Evolutionary conservation across 2,797 vertebrate genomes (phyloP), one percentile per base, ranked within the genome.

Genomic region (Rhynchonycteris naso): DNA sequence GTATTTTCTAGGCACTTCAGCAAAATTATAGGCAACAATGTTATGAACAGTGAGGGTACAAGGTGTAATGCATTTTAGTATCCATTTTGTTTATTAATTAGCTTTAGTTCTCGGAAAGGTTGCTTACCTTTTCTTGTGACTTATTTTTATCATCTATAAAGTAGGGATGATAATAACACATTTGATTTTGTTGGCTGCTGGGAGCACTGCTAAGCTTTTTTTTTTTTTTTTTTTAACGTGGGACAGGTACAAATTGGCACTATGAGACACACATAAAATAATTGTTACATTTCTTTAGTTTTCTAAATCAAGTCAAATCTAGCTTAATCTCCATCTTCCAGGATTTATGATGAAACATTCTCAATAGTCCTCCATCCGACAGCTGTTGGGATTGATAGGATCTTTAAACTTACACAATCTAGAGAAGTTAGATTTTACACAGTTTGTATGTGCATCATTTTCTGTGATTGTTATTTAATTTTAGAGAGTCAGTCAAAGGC

Each of bases 101-200:
- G 76, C 38, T 95, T 21, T 78, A 30, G 28, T 66, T 95, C 54
- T 75, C 72, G 16, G 63, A 68, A 80, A 88, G 30, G 33, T 61
- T 88, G 16, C 76, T 90, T 79, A 50, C 0, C 12, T 90, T 82
- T 65, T 76, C 85, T 90, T 74, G 38, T 92, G 26, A 88, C 7
- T 94, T 18, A 72, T 80, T 80, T 83, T 90, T 33, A 74, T 88
- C 47, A 83, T 82, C 22, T 78, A 65, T 78, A 78, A 95, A 90
- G 47, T 33, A 75, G 33, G 4, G 19, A 9, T 82, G 30, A 87
- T n/a, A 68, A 58, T 21, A 81, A 33, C 18, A 68, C 13, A 94
- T 30, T 59, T 85, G 71, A 65, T 35, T 95, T 81, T 54, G 13
- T 54, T 75, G 35, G 30, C 3, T 65, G 0, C 54, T 75, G 56